Evolutionary conservation across 2,113 vertebrate genomes (phyloP).

Genomic region (Cariama cristata): DNA sequence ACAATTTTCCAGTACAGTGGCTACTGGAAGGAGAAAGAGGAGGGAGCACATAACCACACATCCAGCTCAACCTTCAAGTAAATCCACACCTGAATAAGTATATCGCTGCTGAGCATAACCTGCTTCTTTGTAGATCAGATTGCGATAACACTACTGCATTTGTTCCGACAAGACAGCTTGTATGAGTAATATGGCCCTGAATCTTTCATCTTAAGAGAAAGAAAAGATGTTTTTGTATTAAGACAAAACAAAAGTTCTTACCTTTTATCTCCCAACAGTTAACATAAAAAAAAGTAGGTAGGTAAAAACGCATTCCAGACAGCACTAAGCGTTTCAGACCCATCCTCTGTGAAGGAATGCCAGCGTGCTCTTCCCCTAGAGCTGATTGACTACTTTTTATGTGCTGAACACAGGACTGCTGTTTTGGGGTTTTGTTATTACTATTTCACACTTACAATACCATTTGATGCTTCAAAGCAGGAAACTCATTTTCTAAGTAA

Average conservation of each 20-base stretch:
- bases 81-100: neutral
- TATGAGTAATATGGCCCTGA: neutral
- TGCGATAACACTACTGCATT: neutral
- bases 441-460: neutral
- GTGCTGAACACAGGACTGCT: neutral
- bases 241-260: neutral
- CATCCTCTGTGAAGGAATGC: neutral
- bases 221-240: neutral
- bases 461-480: neutral
- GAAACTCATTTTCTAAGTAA: neutral
- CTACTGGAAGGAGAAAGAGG: neutral
- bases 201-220: neutral
- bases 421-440: neutral
- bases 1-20: rapidly evolving
- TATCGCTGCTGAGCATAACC: neutral
- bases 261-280: neutral
- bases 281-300: neutral
- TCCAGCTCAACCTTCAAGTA: neutral
- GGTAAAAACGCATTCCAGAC: neutral
- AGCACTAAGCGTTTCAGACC: neutral
- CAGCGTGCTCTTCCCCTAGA: neutral
- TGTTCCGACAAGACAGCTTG: neutral
- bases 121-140: neutral
- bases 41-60: neutral
- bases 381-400: neutral